phyloP scores from a whole-genome alignment of 2,797 vertebrate genomes.

The Streptopelia turtur region DNA sequence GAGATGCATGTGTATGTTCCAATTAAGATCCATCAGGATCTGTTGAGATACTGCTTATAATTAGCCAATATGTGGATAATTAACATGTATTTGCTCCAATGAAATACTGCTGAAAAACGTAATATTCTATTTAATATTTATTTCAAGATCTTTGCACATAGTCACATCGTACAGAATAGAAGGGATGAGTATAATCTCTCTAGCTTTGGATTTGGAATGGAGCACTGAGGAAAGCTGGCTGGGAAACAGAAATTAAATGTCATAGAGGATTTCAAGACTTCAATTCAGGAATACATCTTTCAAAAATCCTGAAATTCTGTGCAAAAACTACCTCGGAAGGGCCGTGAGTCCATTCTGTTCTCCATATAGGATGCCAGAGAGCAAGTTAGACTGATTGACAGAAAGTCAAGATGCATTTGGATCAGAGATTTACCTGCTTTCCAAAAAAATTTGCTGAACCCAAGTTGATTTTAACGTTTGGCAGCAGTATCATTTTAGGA shows the following conservation, averaged over 20 bases:
- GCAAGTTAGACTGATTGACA: neutral
- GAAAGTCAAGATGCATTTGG: neutral
- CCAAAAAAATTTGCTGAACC: neutral
- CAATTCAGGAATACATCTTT: neutral
- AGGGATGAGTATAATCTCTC: neutral
- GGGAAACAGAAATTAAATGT: neutral
- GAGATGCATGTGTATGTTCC: neutral
- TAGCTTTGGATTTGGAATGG: neutral
- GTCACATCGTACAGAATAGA: neutral
- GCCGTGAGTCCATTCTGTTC: fast-evolving
- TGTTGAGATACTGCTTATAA: neutral
- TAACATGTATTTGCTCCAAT: neutral
- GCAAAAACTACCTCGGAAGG: neutral
- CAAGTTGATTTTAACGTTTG: neutral
- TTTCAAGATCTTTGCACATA: neutral
- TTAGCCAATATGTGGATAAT: neutral
- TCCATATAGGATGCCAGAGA: neutral
- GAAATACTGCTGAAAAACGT: neutral
- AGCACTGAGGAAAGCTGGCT: neutral
- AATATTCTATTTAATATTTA: neutral
- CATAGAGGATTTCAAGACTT: neutral
- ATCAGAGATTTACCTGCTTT: neutral
- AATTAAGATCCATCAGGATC: neutral
- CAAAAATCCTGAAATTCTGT: neutral
- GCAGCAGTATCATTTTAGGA: neutral